Conservation (phyloP, 1,140 invertebrate species). For the Aphis gossypii region DNA sequence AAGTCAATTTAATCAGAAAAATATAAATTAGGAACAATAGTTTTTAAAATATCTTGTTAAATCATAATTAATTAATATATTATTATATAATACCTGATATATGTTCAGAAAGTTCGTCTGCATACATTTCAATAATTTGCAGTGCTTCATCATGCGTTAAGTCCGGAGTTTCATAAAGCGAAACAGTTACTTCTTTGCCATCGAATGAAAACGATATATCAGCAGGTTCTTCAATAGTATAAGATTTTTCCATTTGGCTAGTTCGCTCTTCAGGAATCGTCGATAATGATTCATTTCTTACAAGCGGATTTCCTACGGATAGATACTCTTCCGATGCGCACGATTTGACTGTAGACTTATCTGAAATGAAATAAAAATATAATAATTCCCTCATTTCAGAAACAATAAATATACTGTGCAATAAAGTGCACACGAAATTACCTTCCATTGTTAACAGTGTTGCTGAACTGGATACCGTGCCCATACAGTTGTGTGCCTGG, state of each 20-base stretch:
- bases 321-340: conserved; percentile 41
- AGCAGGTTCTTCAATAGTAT: conserved; percentile 79
- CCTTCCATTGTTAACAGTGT: conserved; percentile 88
- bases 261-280: conserved; percentile 90
- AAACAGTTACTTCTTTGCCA: conserved; percentile 89
- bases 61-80: background rate
- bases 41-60: background rate
- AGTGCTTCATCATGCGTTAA: conserved; percentile 89
- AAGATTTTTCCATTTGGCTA: conserved; percentile 78
- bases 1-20: background rate
- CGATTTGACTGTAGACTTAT: conserved; percentile 53
- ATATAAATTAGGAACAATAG: background rate
- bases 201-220: conserved; percentile 90
- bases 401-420: background rate
- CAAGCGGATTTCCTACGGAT: conserved; percentile 64
- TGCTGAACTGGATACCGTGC: conserved; percentile 85
- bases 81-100: conserved; percentile 70
- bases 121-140: conserved; percentile 92
- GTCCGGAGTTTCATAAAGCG: conserved; percentile 89
- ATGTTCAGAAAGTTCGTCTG: conserved; percentile 88
- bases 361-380: background rate
- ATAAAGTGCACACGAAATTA: conserved; percentile 56
- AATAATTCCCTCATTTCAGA: background rate
- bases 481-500: conserved; percentile 92
- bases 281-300: conserved; percentile 80